Evolutionary conservation across 2,888 invertebrate species (phyloP).

Genomic region (Arrhopalites spinosus): DNA sequence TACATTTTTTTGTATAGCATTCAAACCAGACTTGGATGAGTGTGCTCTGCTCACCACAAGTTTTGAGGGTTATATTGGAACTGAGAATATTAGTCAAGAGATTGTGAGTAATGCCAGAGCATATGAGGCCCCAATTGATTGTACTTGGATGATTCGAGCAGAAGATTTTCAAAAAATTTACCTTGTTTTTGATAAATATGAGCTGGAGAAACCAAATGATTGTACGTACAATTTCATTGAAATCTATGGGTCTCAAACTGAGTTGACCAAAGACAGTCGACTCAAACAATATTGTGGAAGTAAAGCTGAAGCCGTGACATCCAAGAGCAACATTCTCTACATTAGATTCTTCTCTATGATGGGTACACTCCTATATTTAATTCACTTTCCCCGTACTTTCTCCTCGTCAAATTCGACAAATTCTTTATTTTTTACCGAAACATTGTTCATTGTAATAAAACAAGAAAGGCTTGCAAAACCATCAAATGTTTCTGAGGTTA

Average conservation of each 20-base stretch:
- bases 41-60: conserved; percentile 66
- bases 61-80: conserved; percentile 66
- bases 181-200: conserved; percentile 67
- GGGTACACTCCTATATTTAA: too few species aligned
- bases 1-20: conserved; percentile 9
- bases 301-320: conserved; percentile 76
- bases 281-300: conserved; percentile 82
- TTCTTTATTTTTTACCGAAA: too few species aligned
- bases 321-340: conserved; percentile 72
- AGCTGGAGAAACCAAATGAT: conserved; percentile 74
- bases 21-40: conserved; percentile 59
- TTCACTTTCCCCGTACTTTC: too few species aligned
- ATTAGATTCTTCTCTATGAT: conserved; percentile 73
- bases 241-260: conserved; percentile 70
- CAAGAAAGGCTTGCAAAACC: too few species aligned
- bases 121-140: conserved; percentile 68
- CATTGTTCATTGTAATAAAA: too few species aligned
- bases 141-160: conserved; percentile 75
- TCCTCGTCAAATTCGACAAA: too few species aligned
- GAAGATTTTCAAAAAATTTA: conserved; percentile 65
- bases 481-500: too few species aligned
- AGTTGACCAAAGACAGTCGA: conserved; percentile 62
- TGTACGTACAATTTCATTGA: conserved; percentile 78
- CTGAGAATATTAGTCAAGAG: conserved; percentile 65
- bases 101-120: conserved; percentile 63